phyloP scores from a whole-genome alignment of 2,113 vertebrate species.

The Hippocampus barbouri region DNA sequence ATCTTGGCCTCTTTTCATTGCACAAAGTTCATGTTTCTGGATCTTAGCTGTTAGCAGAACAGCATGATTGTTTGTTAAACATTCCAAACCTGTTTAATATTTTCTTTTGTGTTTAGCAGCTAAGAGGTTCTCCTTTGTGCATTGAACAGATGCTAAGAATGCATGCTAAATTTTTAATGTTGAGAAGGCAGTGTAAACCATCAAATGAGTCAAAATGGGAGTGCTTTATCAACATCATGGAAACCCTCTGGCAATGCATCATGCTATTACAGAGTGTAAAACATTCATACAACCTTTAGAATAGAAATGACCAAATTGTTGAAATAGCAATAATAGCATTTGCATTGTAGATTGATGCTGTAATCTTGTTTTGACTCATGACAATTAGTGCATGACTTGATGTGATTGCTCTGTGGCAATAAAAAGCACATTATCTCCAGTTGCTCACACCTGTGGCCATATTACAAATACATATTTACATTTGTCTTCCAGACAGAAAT shows the following conservation, averaged over 20 bases:
- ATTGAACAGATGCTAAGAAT: slow-evolving; percentile 69
- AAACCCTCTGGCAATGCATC: slow-evolving; percentile 9
- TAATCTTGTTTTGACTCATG: slow-evolving; percentile 75
- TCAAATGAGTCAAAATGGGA: slow-evolving; percentile 75
- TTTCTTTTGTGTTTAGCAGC: slow-evolving; percentile 45
- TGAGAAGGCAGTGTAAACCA: slow-evolving; percentile 79
- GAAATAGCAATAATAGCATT: slow-evolving; percentile 16
- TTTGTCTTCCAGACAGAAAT: slow-evolving; percentile 82
- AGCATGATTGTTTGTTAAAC: slow-evolving; percentile 43
- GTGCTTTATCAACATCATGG: slow-evolving; percentile 23
- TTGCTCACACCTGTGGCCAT: slow-evolving; percentile 68
- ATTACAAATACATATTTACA: slow-evolving; percentile 71
- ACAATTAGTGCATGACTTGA: slow-evolving; percentile 65
- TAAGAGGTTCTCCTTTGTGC: slow-evolving; percentile 66
- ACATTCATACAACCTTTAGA: slow-evolving; percentile 3
- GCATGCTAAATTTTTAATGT: slow-evolving; percentile 54
- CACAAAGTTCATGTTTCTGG: slow-evolving; percentile 70
- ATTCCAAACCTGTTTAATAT: slow-evolving; percentile 42
- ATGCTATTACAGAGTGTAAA: slow-evolving; percentile 12
- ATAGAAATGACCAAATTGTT: slow-evolving; percentile 23
- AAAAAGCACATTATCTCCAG: slow-evolving; percentile 73
- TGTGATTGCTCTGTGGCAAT: slow-evolving; percentile 62
- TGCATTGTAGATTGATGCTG: slow-evolving; percentile 27
- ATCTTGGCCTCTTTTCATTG: slow-evolving; percentile 74
- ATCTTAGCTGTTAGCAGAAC: slow-evolving; percentile 30